A percentile compares a stretch with the other conserved stretches of the same genome.
Conservation (phyloP, 2,888 invertebrate genomes). For the Copidosoma aretas region DNA sequence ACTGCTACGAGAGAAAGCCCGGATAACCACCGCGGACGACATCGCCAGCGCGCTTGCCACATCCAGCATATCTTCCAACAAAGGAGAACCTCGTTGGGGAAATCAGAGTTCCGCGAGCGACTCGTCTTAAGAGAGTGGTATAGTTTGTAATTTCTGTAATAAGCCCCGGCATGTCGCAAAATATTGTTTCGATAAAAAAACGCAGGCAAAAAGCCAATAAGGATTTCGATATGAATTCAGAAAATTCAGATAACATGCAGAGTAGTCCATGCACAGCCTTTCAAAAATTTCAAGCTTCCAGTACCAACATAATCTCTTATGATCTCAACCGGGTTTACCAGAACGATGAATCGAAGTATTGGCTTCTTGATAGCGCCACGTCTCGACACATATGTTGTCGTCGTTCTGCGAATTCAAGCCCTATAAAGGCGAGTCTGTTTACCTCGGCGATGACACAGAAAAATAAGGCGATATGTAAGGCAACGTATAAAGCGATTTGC, state of each 20-base stretch:
- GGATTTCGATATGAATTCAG: too few species aligned
- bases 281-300: too few species aligned
- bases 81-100: too few species aligned
- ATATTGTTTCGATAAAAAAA: constrained; percentile 11
- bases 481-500: neutral
- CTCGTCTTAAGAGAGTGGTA: neutral
- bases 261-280: too few species aligned
- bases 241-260: too few species aligned
- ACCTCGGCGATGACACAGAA: constrained; percentile 7
- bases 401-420: constrained; percentile 6
- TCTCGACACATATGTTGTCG: constrained; percentile 2
- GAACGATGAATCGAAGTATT: neutral
- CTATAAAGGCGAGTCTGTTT: constrained; percentile 2
- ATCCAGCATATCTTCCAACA: neutral
- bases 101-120: too few species aligned
- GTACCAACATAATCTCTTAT: neutral
- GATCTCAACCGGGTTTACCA: neutral
- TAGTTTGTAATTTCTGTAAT: constrained; percentile 11
- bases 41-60: neutral
- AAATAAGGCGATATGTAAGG: neutral
- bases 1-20: too few species aligned
- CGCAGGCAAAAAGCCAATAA: too few species aligned
- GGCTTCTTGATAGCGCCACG: constrained; percentile 6
- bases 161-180: constrained; percentile 8
- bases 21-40: too few species aligned